Conservation (phyloP, 2,113 vertebrate genomes). For the Grus americana region DNA sequence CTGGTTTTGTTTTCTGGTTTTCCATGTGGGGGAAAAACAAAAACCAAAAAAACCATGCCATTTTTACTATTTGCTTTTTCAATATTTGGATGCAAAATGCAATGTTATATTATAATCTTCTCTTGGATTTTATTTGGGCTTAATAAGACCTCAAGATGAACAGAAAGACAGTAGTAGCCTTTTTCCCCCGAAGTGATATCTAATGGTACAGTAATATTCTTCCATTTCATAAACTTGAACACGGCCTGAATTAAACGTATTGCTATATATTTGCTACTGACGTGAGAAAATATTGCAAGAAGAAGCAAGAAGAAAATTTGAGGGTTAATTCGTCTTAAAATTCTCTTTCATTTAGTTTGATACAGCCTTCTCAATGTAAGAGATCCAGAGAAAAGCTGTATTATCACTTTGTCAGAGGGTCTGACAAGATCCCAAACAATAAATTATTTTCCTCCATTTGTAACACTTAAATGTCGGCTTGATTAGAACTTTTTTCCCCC, state of each 20-base stretch:
- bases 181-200: slow-evolving; percentile 49
- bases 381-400: slow-evolving; percentile 15
- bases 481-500: slow-evolving; percentile 72
- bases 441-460: slow-evolving; percentile 66
- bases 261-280: slow-evolving; percentile 4
- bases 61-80: background rate
- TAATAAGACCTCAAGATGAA: slow-evolving; percentile 37
- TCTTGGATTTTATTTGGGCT: slow-evolving; percentile 54
- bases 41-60: background rate
- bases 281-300: background rate
- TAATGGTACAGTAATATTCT: slow-evolving; percentile 20
- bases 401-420: slow-evolving; percentile 67
- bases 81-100: background rate
- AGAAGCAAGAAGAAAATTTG: background rate
- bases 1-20: background rate
- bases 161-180: slow-evolving; percentile 36
- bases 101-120: background rate
- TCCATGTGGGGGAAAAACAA: background rate
- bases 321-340: slow-evolving; percentile 34
- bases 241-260: slow-evolving; percentile 14
- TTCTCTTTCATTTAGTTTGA: slow-evolving; percentile 16
- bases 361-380: slow-evolving; percentile 9
- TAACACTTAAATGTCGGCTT: slow-evolving; percentile 65
- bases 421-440: slow-evolving; percentile 69
- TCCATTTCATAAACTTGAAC: slow-evolving; percentile 28